Conservation (phyloP, 35 echinoderm and acorn worm species). For the Acanthaster planci region DNA sequence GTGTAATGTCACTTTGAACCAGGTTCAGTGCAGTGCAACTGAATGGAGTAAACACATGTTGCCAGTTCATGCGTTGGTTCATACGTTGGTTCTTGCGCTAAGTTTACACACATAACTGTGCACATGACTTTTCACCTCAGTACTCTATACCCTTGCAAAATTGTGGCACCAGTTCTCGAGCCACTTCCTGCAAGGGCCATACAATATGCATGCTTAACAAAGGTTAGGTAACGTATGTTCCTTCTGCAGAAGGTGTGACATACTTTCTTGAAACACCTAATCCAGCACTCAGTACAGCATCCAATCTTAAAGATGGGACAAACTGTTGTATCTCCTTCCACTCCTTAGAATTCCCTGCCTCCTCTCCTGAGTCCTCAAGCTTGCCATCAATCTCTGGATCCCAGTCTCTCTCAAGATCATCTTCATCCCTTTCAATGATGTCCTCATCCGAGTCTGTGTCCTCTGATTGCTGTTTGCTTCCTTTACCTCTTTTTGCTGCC, state of each 20-base stretch:
- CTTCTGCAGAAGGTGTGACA: background rate
- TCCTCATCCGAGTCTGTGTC: constrained; percentile 39
- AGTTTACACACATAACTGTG: too few species aligned
- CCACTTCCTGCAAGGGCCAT: background rate
- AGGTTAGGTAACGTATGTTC: too few species aligned
- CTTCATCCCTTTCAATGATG: constrained; percentile 34
- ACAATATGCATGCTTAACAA: background rate
- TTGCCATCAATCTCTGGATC: constrained; percentile 45
- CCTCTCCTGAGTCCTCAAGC: constrained; percentile 17
- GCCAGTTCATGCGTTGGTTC: too few species aligned
- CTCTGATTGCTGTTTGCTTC: background rate
- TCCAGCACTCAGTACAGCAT: constrained; percentile 70
- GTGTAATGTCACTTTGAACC: too few species aligned
- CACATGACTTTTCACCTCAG: too few species aligned
- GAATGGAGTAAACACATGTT: too few species aligned
- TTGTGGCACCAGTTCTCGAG: background rate
- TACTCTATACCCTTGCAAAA: background rate
- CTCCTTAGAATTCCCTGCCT: constrained; percentile 20
- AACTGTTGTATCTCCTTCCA: constrained; percentile 69
- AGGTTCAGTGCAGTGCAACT: too few species aligned
- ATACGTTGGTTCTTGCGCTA: too few species aligned
- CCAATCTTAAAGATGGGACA: constrained; percentile 64
- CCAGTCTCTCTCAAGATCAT: constrained; percentile 30
- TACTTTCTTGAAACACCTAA: constrained; percentile 84
- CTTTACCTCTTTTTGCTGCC: background rate